Evolutionary conservation across 2,797 vertebrate genomes (phyloP), one percentile per base, ranked within the genome.

Genomic region (Champsocephalus gunnari): DNA sequence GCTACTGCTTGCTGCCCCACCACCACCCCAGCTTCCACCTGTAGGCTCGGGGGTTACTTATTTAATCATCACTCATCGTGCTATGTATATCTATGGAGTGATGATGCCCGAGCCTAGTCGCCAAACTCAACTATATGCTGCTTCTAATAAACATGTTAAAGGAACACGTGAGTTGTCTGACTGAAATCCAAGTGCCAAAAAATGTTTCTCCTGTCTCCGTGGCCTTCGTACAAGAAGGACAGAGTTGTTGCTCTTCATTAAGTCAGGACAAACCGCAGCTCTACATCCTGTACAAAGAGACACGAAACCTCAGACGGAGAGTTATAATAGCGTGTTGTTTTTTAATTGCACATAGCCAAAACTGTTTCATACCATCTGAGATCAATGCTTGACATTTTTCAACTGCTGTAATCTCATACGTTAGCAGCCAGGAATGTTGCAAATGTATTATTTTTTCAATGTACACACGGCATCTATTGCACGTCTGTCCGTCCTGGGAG

Each of bases 341-440:
- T 66, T 28, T 17, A n/a, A 38, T 65, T 1, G 5, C 65, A 61
- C 12, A 34, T 60, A 71, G 17, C 47, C 59, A 17, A 34, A 74
- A 59, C 11, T 67, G 56, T 78, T 54, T 14, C 47, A 72, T 59
- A 67, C 77, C 56, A 75, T 79, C 61, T 34, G 58, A 70, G 61
- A 66, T 79, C 61, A 77, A 81, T 84, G 54, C 61, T 57, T 72
- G 68, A 59, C 59, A 57, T 84, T 79, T 77, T 84, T 74, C 56
- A 61, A 75, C 73, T 49, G 55, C 69, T 57, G 28, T 28, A 65
- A 12, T 72, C 77, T 74, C 59, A 75, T 41, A 68, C 32, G 56
- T 74, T 55, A 69, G 21, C 72, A 66, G 66, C 73, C 56, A 68
- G 48, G 57, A 73, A 19, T 19, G 19, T 19, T 19, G 19, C 19